Evolutionary conservation across 1,140 invertebrate species (phyloP).

Genomic region (Kradibia gibbosae): DNA sequence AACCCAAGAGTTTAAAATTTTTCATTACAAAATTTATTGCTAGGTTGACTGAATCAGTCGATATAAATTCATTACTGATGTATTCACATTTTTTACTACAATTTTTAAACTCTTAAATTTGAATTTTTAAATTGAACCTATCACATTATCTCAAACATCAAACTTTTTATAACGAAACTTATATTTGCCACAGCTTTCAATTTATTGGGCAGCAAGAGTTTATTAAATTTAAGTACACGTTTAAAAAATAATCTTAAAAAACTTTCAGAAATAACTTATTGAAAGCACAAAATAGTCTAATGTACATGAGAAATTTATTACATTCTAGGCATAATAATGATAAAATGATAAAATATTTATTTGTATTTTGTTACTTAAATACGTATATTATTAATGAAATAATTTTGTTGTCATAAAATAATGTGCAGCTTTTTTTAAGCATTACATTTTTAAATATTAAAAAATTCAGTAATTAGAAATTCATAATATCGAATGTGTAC

Average conservation of each 20-base stretch:
- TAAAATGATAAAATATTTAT: too few species aligned
- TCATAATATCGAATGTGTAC: too few species aligned
- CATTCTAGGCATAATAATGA: too few species aligned
- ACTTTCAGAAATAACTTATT: neutral
- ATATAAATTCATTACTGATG: neutral
- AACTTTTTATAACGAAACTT: neutral
- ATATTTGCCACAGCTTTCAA: neutral
- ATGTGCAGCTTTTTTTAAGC: too few species aligned
- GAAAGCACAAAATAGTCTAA: neutral
- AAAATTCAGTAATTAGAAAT: too few species aligned
- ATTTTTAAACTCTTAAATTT: neutral
- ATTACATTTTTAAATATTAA: too few species aligned
- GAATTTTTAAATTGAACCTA: constrained; percentile 8
- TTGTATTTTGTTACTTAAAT: too few species aligned
- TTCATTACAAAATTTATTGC: neutral
- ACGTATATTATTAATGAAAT: too few species aligned
- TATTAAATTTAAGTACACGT: neutral
- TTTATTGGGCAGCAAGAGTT: neutral
- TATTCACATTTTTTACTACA: neutral
- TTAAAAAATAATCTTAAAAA: neutral
- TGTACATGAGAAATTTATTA: too few species aligned
- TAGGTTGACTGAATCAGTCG: neutral
- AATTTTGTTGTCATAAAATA: too few species aligned
- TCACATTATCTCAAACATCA: neutral
- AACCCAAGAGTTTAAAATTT: neutral